A percentile compares a stretch with the other conserved stretches of the same genome.
Evolutionary conservation across 30 jellyfish, hydroid and myxozoan genomes (phyloP).

Genomic region (Turritopsis rubra): DNA sequence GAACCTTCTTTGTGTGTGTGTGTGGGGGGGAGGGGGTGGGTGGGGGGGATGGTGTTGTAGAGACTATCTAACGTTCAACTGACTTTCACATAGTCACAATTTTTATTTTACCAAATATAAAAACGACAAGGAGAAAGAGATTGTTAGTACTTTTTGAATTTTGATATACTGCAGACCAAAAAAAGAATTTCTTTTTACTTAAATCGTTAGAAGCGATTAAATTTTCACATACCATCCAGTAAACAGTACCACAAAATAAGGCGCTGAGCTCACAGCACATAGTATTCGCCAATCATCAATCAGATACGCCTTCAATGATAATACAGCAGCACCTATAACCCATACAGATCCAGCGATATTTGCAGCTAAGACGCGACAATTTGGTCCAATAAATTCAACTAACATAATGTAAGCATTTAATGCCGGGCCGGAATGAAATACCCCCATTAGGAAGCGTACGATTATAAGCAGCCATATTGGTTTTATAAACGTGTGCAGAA

Average conservation of each 20-base stretch:
- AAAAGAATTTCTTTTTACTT: too few species aligned
- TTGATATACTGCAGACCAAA: too few species aligned
- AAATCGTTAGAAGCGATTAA: too few species aligned
- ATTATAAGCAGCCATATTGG: slow-evolving; percentile 16
- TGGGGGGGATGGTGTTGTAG: too few species aligned
- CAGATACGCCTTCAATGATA: slow-evolving; percentile 4
- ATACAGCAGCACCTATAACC: slow-evolving; percentile 7
- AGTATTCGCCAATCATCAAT: slow-evolving; percentile 23
- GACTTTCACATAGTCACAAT: too few species aligned
- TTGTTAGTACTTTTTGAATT: too few species aligned
- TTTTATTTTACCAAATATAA: too few species aligned
- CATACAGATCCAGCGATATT: slow-evolving; percentile 20
- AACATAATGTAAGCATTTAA: slow-evolving; percentile 6
- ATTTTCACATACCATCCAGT: slow-evolving; percentile 23
- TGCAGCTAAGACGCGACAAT: slow-evolving; percentile 19
- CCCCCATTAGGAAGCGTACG: slow-evolving; percentile 16
- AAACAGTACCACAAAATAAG: slow-evolving; percentile 12
- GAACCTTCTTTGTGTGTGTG: too few species aligned
- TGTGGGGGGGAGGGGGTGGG: too few species aligned
- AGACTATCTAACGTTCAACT: too few species aligned
- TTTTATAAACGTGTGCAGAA: slow-evolving; percentile 11
- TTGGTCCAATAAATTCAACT: slow-evolving; percentile 21
- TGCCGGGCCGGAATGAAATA: slow-evolving; percentile 19
- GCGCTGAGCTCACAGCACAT: slow-evolving; percentile 9
- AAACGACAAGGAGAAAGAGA: too few species aligned